Conservation (phyloP, 92 coral and sea anemone species). For the Zoanthus sociatus region DNA sequence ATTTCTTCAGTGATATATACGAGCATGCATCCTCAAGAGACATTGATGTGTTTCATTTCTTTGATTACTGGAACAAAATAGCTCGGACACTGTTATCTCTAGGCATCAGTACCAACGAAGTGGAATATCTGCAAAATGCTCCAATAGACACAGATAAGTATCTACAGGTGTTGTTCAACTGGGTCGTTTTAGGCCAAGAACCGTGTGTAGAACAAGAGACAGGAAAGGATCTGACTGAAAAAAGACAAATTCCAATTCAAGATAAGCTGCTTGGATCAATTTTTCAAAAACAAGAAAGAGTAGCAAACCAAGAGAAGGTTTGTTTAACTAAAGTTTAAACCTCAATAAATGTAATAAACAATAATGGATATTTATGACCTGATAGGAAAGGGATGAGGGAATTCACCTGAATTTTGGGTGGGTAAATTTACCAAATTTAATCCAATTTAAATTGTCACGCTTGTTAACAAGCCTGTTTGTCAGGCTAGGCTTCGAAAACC, state of each 20-base stretch:
- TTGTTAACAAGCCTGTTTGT: too few species aligned
- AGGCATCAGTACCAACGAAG: conserved; percentile 16
- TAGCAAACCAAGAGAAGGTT: conserved; percentile 27
- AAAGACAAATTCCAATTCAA: neutral
- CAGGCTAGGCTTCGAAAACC: too few species aligned
- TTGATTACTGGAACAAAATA: conserved; percentile 47
- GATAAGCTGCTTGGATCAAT: conserved; percentile 31
- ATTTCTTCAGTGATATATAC: conserved; percentile 30
- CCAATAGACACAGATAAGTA: conserved; percentile 16
- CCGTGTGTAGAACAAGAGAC: neutral
- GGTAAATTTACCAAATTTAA: too few species aligned
- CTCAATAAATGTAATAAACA: too few species aligned
- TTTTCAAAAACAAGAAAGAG: conserved; percentile 34
- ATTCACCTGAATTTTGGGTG: too few species aligned
- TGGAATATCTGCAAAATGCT: conserved; percentile 27
- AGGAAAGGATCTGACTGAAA: conserved; percentile 4
- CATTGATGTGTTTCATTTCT: conserved; percentile 44
- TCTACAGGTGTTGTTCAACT: conserved; percentile 11
- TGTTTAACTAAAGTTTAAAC: neutral
- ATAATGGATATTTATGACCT: too few species aligned
- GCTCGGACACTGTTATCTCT: conserved; percentile 29
- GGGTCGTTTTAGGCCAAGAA: conserved; percentile 39
- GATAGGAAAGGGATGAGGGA: too few species aligned
- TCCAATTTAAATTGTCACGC: too few species aligned
- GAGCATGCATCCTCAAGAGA: conserved; percentile 45